Evolutionary conservation across 2,797 vertebrate species (phyloP).

Genomic region (Poeciliopsis gracilis): DNA sequence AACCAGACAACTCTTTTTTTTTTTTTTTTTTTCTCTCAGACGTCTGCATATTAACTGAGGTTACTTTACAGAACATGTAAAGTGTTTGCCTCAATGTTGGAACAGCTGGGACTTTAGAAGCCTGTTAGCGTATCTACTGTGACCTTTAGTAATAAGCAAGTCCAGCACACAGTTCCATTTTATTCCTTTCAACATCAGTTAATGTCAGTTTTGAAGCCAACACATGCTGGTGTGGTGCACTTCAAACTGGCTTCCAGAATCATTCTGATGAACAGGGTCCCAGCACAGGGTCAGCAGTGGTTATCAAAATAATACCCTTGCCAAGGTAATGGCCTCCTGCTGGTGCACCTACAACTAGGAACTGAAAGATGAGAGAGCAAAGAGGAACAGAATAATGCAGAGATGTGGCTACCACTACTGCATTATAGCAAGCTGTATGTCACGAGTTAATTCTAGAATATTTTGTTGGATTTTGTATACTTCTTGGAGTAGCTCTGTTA

Average conservation of each 20-base stretch:
- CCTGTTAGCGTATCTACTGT: not conserved
- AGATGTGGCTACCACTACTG: not conserved
- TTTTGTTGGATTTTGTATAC: not conserved
- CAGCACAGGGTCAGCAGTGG: not conserved
- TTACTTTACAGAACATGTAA: not conserved
- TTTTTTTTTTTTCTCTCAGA: not conserved
- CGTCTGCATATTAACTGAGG: not conserved
- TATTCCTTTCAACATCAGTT: not conserved
- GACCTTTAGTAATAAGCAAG: not conserved
- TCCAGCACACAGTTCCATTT: not conserved
- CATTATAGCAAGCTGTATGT: not conserved
- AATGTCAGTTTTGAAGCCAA: not conserved
- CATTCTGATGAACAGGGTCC: not conserved
- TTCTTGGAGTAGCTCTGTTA: not conserved
- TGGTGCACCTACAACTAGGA: not conserved
- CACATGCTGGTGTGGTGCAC: not conserved
- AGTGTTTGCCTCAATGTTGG: not conserved
- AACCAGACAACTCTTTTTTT: too few relatives aligned
- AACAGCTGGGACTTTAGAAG: not conserved
- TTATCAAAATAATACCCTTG: not conserved
- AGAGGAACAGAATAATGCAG: not conserved
- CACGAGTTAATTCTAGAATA: not conserved
- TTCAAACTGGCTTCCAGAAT: not conserved
- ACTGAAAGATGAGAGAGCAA: not conserved
- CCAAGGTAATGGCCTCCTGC: not conserved